A percentile compares a stretch with the other conserved stretches of the same genome.
Evolutionary conservation across 2,797 vertebrate genomes (phyloP).

Genomic region (Labroides dimidiatus): DNA sequence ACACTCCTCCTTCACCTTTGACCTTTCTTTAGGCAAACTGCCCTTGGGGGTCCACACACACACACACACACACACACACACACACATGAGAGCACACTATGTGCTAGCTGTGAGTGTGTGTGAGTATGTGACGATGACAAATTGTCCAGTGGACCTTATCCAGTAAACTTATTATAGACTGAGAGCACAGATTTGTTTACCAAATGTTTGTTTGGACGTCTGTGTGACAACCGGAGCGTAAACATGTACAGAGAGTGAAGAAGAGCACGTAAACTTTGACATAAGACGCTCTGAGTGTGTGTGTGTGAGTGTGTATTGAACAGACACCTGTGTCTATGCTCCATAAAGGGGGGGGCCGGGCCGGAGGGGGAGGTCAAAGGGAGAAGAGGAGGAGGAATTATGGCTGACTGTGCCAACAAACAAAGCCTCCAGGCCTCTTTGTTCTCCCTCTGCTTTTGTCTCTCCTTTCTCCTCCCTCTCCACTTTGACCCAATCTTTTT

Average conservation of each 20-base stretch:
- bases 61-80: conserved; percentile 36
- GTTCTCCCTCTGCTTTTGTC: conserved; percentile 78
- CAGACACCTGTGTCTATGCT: conserved; percentile 80
- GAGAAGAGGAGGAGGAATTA: conserved; percentile 80
- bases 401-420: conserved; percentile 83
- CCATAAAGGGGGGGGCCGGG: conserved; percentile 74
- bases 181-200: conserved; percentile 70
- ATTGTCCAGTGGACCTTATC: conserved; percentile 62
- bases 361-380: conserved; percentile 75
- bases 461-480: conserved; percentile 75
- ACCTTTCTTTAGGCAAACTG: conserved; percentile 80
- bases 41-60: conserved; percentile 60
- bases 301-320: conserved; percentile 47
- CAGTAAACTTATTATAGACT: conserved; percentile 79
- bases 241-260: conserved; percentile 36
- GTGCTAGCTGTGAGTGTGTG: conserved; percentile 28
- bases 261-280: conserved; percentile 59
- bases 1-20: conserved; percentile 79
- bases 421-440: conserved; percentile 83
- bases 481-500: conserved; percentile 78
- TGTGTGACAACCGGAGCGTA: conserved; percentile 27
- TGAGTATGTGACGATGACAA: conserved; percentile 59
- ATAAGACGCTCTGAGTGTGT: conserved; percentile 42
- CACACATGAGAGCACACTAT: conserved; percentile 22
- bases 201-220: conserved; percentile 67